Conservation (phyloP, 2,113 vertebrate species). For the Hassar affinis region DNA sequence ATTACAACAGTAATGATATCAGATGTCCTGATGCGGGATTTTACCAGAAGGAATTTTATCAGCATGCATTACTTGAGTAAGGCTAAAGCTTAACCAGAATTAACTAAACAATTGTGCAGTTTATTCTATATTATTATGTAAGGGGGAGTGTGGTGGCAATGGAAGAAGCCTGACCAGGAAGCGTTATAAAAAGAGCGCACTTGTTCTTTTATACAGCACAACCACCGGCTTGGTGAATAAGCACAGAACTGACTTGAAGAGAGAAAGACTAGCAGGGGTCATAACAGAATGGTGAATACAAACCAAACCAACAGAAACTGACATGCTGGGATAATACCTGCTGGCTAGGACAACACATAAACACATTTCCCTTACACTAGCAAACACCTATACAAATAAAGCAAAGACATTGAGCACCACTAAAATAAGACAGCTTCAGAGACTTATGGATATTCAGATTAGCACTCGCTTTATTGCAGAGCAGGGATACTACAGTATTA, state of each 20-base stretch:
- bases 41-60: neutral
- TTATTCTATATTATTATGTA: neutral
- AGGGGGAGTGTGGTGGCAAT: no score
- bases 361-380: neutral
- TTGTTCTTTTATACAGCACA: neutral
- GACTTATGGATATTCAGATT: neutral
- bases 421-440: neutral
- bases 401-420: neutral
- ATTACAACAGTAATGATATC: conserved; percentile 14
- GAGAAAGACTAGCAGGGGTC: neutral
- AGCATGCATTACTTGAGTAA: neutral
- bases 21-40: neutral
- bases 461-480: neutral
- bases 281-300: neutral
- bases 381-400: neutral
- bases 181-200: neutral
- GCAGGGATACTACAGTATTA: neutral
- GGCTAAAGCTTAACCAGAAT: conserved; percentile 4
- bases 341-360: conserved; percentile 1
- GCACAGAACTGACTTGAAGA: neutral
- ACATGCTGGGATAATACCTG: neutral
- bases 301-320: neutral
- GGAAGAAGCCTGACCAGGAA: neutral
- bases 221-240: neutral
- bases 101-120: neutral